These are phyloP conservation scores for Serripes groenlandicus DNA, from an alignment of 2,888 invertebrate genomes.

Conservation along the genomic window DNA sequence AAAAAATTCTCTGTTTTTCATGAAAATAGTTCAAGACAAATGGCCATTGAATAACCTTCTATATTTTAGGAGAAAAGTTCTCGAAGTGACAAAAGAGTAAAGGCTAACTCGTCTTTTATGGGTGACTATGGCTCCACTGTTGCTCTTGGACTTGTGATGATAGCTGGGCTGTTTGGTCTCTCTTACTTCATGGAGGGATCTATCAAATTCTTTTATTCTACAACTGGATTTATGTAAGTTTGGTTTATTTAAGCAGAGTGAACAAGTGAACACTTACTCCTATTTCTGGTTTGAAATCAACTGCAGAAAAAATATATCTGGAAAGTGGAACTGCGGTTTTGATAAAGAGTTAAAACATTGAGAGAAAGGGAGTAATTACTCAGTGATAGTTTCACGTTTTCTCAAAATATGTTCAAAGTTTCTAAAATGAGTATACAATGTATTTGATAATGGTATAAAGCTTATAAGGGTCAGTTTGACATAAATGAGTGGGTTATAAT, in stretches of 20 bases:
- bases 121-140: conserved; percentile 63
- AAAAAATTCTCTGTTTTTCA: too few species aligned
- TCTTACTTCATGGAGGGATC: conserved; percentile 89
- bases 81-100: not conserved
- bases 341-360: not conserved
- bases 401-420: not conserved
- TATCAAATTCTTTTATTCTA: conserved; percentile 89
- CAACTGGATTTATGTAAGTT: conserved; percentile 94
- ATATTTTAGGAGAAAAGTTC: not conserved
- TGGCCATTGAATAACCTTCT: too few species aligned
- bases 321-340: not conserved
- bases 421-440: too few species aligned
- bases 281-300: not conserved
- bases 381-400: not conserved
- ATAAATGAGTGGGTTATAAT: too few species aligned
- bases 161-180: conserved; percentile 88
- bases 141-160: conserved; percentile 85
- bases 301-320: not conserved
- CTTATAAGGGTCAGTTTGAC: too few species aligned
- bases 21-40: too few species aligned
- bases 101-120: conserved; percentile 21
- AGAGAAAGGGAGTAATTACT: not conserved
- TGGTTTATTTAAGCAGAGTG: not conserved
- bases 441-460: too few species aligned
- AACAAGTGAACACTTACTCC: not conserved